phyloP scores from a whole-genome alignment of 2,888 invertebrate species.

The Tipula vernalis region DNA sequence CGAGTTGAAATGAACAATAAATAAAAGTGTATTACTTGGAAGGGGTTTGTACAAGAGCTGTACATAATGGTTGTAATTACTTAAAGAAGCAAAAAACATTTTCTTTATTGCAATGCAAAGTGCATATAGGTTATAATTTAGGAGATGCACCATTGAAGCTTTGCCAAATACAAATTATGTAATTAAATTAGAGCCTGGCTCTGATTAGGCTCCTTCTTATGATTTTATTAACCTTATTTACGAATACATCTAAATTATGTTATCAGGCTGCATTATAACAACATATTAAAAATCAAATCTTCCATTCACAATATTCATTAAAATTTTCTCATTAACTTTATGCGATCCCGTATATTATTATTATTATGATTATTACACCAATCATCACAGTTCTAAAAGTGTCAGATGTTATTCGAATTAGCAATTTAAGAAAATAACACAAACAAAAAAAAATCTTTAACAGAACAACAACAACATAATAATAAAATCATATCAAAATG shows the following conservation, averaged over 20 bases:
- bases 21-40: neutral
- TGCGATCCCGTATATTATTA: neutral
- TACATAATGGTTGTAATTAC: neutral
- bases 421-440: neutral
- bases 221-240: too few relatives aligned
- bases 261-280: too few relatives aligned
- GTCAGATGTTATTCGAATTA: neutral
- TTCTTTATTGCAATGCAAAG: neutral
- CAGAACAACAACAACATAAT: neutral
- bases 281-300: too few relatives aligned
- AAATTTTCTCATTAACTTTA: neutral
- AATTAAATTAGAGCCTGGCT: too few relatives aligned
- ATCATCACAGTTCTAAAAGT: neutral
- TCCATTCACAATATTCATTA: neutral
- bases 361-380: neutral
- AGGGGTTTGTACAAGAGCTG: neutral
- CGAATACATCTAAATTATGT: too few relatives aligned
- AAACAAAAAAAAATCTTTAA: neutral
- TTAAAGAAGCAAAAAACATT: neutral
- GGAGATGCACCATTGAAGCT: too few relatives aligned
- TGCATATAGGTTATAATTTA: too few relatives aligned
- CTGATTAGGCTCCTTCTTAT: too few relatives aligned
- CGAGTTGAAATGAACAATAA: neutral
- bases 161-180: too few relatives aligned
- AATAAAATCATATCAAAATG: neutral